A percentile compares a stretch with the other conserved stretches of the same genome.
Conservation (phyloP, 2,797 vertebrate genomes). For the Danionella dracula region DNA sequence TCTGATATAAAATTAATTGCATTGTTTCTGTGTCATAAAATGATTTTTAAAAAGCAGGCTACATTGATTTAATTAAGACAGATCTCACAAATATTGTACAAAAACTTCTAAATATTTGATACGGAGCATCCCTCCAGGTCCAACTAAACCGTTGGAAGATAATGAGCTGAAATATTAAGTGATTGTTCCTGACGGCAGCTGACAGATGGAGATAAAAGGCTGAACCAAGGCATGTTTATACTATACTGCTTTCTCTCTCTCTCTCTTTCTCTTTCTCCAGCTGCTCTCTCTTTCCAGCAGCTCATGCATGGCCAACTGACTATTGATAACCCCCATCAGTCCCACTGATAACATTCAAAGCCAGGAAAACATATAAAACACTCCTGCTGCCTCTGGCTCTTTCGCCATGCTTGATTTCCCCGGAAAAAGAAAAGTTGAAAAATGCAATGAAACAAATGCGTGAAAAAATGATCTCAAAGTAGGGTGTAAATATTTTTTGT, state of each 20-base stretch:
- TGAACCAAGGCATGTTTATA: conserved; percentile 51
- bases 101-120: not conserved
- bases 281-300: not conserved
- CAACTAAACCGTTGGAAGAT: conserved; percentile 58
- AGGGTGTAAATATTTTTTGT: not conserved
- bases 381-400: not conserved
- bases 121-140: not conserved
- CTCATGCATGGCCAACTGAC: conserved; percentile 38
- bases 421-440: conserved; percentile 32
- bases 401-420: conserved; percentile 20
- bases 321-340: conserved; percentile 39
- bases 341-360: conserved; percentile 54
- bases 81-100: not conserved
- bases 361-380: not conserved
- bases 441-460: conserved; percentile 22
- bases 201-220: conserved; percentile 49
- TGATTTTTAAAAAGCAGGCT: too few relatives aligned
- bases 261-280: not conserved
- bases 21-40: too few relatives aligned
- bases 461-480: not conserved
- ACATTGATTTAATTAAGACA: too few relatives aligned
- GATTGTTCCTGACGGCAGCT: conserved; percentile 49
- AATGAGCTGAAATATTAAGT: conserved; percentile 58
- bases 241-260: too few relatives aligned
- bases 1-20: too few relatives aligned